Evolutionary conservation across 2,113 vertebrate genomes (phyloP), one percentile per base, ranked within the genome.

Genomic region (Erpornis zantholeuca): DNA sequence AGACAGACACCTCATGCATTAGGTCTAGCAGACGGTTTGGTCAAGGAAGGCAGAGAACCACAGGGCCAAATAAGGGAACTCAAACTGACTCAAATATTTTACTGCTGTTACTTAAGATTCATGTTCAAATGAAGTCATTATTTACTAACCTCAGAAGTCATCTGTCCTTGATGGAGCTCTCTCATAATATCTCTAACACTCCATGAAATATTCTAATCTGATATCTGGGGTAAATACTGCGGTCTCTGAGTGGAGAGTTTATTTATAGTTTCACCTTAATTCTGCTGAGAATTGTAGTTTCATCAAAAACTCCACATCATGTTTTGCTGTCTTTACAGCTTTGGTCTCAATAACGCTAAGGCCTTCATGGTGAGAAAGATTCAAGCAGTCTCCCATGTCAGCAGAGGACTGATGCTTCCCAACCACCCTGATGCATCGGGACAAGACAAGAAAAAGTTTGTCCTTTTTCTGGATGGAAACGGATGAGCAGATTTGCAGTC

Each of bases 41-140:
- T 85, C 66, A 95, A 38, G 87, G 60, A 87, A 92, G 36, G 73
- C 61, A 68, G 76, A 91, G 78, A 95, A 85, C 38, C 29, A 53
- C 45, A 91, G 38, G 61, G 42, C 82, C 44, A 79, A 96, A 92
- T 85, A 95, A 82, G 81, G 86, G 49, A 85, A 96, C 19, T 69
- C 65, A 75, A 95, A 25, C 21, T 82, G n/a, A 47, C 53, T 85
- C 3, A 3, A 60, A 61, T 16, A 57, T 80, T 87, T 81, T 53
- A 80, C 54, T 72, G 23, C 21, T 49, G 18, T 61, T 91, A 54
- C 69, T 94, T 84, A 87, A 72, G 65, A 72, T n/a, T 64, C 54
- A 59, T 6, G 1, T 89, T 92, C 42, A 92, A 90, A 76, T 87
- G 36, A 75, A 97, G 40, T 65, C 5, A 76, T 79, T 89, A 53